Base-by-base conservation (phyloP, 2,888 invertebrate species). In the Boloria selene region DNA sequence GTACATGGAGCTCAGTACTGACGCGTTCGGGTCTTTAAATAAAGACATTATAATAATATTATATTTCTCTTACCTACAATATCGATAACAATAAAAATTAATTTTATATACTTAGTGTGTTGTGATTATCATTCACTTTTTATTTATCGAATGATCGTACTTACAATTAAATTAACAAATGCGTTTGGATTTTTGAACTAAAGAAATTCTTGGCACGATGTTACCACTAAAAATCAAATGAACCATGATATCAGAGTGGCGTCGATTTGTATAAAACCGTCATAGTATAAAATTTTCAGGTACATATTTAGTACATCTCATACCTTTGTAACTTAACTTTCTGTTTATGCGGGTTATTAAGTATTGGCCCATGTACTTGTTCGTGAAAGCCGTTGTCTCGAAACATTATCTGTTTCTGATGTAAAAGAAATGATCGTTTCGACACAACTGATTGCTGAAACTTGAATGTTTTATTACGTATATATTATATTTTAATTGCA, bases 1-100 rank as follows among this genome's bases (percentile, higher is more conserved):
- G 68, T 75, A 74, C 75, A 77, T 75, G n/a, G 56, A 55, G 38
- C 65, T 60, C 54, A 68, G 65, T 65, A 59, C 65, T 38, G 31
- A 38, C 31, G 7, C 31, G 31, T 2, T 38, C 31, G 31, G 10
- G 31, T 38, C 31, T 38, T 38, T 38, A 10, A 38, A 2, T 38
- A 38, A 38, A 38, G 31, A 38, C 31, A 38, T 38, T 38, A 38
- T 31, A 31, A 31, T 31, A 31, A 31, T 31, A n/a, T n/a, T n/a
- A 31, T 38, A 38, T 38, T 38, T 38, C 31, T 38, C 31, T 38
- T 38, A 38, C 31, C 31, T 38, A 38, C 31, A 38, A 38, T 38
- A 38, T 38, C 10, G 31, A 38, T 38, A 38, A 38, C 31, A 38
- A 38, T 38, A 38, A 38, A 38, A 38, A 38, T 7, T 38, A 38